Evolutionary conservation across 1,140 invertebrate genomes (phyloP).

Genomic region (Danaus plexippus): DNA sequence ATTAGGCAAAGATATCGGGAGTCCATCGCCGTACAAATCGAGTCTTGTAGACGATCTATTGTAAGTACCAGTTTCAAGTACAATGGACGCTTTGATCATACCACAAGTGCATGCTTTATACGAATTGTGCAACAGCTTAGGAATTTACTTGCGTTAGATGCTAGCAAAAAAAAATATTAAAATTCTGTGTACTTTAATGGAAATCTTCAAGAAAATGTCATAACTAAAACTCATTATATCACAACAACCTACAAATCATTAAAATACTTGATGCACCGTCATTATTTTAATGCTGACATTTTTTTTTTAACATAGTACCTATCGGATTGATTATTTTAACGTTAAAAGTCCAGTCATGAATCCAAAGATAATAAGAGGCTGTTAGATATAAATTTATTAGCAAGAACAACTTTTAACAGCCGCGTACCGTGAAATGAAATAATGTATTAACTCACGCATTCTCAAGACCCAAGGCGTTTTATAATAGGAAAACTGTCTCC

Average conservation of each 20-base stretch:
- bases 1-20: constrained; percentile 36
- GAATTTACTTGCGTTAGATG: constrained; percentile 2
- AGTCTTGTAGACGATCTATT: constrained; percentile 16
- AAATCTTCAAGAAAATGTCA: no score
- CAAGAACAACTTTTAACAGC: constrained; percentile 30
- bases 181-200: no score
- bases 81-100: constrained; percentile 25
- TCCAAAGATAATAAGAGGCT: constrained; percentile 24
- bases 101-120: constrained; percentile 10
- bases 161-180: no score
- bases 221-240: no score
- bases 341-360: constrained; percentile 26
- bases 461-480: constrained; percentile 9
- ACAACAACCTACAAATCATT: no score
- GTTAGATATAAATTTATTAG: constrained; percentile 39
- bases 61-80: constrained; percentile 19
- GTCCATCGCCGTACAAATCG: constrained; percentile 20
- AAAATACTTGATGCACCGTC: no score
- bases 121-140: constrained; percentile 11
- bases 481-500: constrained; percentile 4
- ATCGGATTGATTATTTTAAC: constrained; percentile 1
- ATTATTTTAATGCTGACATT: no score
- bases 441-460: constrained; percentile 34
- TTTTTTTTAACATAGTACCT: no score
- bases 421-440: constrained; percentile 33